Evolutionary conservation across 2,797 vertebrate species (phyloP).

Genomic region (Capromys pilorides): DNA sequence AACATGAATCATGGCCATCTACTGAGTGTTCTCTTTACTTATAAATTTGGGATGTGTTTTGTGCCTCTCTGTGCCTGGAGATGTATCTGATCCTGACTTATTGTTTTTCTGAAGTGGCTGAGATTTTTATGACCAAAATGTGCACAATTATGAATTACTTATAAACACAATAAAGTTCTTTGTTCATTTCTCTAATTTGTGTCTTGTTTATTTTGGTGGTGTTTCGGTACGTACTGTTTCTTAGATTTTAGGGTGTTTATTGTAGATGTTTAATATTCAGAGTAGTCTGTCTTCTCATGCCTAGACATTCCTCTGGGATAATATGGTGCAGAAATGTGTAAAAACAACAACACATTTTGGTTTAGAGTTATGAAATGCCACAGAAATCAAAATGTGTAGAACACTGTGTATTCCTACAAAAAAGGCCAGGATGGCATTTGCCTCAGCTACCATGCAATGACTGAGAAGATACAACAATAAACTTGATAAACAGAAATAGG

Average conservation of each 20-base stretch:
- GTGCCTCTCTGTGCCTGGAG: background rate
- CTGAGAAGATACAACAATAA: background rate
- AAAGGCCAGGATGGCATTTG: conserved; percentile 3
- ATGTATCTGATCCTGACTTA: background rate
- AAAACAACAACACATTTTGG: conserved; percentile 64
- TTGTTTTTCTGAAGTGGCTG: conserved; percentile 15
- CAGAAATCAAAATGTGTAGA: conserved; percentile 58
- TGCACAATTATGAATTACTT: conserved; percentile 19
- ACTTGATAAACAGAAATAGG: background rate
- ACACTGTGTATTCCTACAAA: conserved; percentile 64
- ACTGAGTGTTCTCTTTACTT: background rate
- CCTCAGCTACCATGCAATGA: background rate
- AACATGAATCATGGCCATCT: background rate
- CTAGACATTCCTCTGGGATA: background rate
- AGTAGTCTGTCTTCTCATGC: conserved; percentile 47
- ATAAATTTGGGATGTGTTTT: background rate
- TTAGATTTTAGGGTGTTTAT: background rate
- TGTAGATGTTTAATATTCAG: conserved; percentile 1
- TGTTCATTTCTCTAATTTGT: conserved; percentile 50
- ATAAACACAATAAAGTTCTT: background rate
- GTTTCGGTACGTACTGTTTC: conserved; percentile 55
- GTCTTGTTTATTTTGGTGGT: conserved; percentile 49
- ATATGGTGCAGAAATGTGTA: conserved; percentile 28
- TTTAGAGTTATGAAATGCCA: conserved; percentile 74
- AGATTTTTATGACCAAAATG: conserved; percentile 31